Evolutionary conservation across 2,113 vertebrate genomes (phyloP).

Genomic region (Pelobates fuscus): DNA sequence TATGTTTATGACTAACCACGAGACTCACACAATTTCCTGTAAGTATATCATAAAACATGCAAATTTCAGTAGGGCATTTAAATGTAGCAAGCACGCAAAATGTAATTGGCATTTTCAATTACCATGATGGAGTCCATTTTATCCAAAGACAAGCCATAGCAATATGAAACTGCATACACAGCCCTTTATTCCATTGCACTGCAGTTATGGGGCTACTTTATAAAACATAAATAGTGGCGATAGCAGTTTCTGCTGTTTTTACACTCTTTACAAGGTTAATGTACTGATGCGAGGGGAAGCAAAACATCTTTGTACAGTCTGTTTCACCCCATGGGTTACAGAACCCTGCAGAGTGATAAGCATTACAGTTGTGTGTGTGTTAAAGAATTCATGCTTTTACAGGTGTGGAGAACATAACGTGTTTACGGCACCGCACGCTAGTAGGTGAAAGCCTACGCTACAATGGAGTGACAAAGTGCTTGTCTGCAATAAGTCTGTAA

Average conservation of each 20-base stretch:
- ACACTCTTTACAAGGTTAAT: neutral
- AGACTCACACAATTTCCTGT: too few relatives aligned
- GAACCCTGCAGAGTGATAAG: slow-evolving; percentile 8
- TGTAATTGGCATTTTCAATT: too few relatives aligned
- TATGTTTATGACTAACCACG: too few relatives aligned
- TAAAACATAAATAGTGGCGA: too few relatives aligned
- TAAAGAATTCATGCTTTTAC: slow-evolving; percentile 30
- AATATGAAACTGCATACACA: too few relatives aligned
- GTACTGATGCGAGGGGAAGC: neutral
- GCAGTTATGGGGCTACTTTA: too few relatives aligned
- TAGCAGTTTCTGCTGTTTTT: neutral
- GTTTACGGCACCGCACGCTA: slow-evolving; percentile 6
- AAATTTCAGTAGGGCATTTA: too few relatives aligned
- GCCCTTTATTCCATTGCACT: too few relatives aligned
- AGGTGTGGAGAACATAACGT: slow-evolving; percentile 14
- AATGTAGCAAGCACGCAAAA: too few relatives aligned
- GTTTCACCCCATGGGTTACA: neutral
- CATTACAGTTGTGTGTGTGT: slow-evolving; percentile 26
- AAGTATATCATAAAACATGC: too few relatives aligned
- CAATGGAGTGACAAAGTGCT: slow-evolving; percentile 15
- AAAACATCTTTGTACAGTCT: neutral
- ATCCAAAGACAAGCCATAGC: too few relatives aligned
- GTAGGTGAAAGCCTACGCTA: slow-evolving; percentile 18
- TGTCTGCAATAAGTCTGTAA: slow-evolving; percentile 9
- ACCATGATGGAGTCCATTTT: too few relatives aligned